A percentile compares a stretch with the other conserved stretches of the same genome.
phyloP scores from a whole-genome alignment of 2,797 vertebrate genomes.

The Halcyon badia region DNA sequence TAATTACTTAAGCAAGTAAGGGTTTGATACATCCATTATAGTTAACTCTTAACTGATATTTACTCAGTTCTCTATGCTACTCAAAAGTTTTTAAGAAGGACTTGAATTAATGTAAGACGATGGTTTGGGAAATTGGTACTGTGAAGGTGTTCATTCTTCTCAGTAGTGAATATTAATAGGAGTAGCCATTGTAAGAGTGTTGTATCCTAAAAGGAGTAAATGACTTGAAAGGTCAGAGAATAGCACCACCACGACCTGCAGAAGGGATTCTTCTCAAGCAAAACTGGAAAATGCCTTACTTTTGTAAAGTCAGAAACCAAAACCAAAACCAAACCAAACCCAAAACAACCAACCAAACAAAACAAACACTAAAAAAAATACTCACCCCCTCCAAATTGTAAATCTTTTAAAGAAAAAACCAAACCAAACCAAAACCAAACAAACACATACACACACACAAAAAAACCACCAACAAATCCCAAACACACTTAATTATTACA shows the following conservation, averaged over 20 bases:
- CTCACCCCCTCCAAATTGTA: background rate
- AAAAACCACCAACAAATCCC: background rate
- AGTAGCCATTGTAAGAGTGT: background rate
- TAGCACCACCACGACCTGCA: accelerated
- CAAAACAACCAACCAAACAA: no score
- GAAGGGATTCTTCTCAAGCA: background rate
- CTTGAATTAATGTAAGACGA: background rate
- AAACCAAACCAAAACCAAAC: background rate
- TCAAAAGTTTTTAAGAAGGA: background rate
- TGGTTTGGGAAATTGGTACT: background rate
- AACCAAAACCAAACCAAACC: background rate
- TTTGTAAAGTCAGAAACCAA: background rate
- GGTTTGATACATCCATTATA: background rate
- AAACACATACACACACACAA: no score
- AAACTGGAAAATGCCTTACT: background rate
- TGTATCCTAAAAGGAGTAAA: background rate
- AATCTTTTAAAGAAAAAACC: background rate
- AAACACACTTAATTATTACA: background rate
- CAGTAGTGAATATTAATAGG: background rate
- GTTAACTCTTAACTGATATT: slow-evolving; percentile 30
- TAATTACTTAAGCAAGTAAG: background rate
- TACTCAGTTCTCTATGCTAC: background rate
- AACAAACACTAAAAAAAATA: no score
- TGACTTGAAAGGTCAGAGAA: background rate
- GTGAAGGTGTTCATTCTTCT: background rate